phyloP scores from a whole-genome alignment of 2,797 vertebrate species.

The Sebastes wilsoni region DNA sequence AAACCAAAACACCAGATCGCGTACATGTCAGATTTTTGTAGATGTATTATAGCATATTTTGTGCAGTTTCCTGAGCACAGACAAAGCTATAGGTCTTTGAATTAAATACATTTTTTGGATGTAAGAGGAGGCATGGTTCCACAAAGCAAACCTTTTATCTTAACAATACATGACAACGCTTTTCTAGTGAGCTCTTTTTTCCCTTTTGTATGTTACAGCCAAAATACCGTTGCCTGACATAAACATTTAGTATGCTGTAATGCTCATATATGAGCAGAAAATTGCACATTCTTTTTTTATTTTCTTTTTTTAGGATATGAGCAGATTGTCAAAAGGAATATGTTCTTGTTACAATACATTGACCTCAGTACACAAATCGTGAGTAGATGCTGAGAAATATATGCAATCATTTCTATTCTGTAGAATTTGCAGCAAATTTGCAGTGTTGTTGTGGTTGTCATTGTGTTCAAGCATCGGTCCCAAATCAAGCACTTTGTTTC shows the following conservation, averaged over 20 bases:
- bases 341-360: constrained; percentile 39
- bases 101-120: constrained; percentile 13
- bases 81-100: constrained; percentile 15
- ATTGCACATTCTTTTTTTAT: constrained; percentile 67
- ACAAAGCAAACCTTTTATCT: constrained; percentile 28
- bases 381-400: constrained; percentile 58
- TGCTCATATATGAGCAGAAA: constrained; percentile 42
- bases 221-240: constrained; percentile 50
- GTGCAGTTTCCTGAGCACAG: constrained; percentile 48
- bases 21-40: constrained; percentile 44
- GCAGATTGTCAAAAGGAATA: constrained; percentile 10
- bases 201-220: constrained; percentile 61
- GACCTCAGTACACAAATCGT: constrained; percentile 40
- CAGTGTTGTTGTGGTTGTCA: constrained; percentile 25
- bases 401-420: constrained; percentile 62
- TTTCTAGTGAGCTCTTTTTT: constrained; percentile 44
- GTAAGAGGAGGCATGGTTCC: background rate
- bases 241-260: constrained; percentile 33
- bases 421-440: constrained; percentile 21
- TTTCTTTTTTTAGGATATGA: constrained; percentile 20
- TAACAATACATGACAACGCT: constrained; percentile 23
- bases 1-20: constrained; percentile 42
- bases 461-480: constrained; percentile 25
- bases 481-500: constrained; percentile 64
- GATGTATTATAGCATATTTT: constrained; percentile 33